Evolutionary conservation across 2,888 invertebrate genomes (phyloP).

Genomic region (Ectemnius cavifrons): DNA sequence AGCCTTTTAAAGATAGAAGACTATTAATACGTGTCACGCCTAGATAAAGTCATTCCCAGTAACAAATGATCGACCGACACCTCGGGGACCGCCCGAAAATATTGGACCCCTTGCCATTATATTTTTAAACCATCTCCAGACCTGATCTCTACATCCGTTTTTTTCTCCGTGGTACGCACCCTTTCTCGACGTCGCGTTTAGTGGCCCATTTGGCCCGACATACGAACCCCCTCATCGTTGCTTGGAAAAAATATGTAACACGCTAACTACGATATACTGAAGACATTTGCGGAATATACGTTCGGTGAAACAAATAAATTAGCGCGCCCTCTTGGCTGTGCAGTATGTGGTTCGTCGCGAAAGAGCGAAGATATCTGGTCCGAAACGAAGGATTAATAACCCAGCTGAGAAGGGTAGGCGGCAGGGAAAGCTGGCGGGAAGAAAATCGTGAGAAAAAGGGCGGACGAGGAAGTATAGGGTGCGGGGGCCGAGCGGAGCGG

Average conservation of each 20-base stretch:
- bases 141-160: background rate
- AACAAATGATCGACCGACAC: slow-evolving; percentile 15
- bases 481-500: background rate
- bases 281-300: too few relatives aligned
- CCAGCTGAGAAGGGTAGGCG: slow-evolving; percentile 21
- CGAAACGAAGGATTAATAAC: slow-evolving; percentile 64
- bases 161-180: background rate
- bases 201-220: too few relatives aligned
- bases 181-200: too few relatives aligned
- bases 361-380: slow-evolving; percentile 55
- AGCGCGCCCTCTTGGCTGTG: slow-evolving; percentile 35
- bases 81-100: slow-evolving; percentile 14
- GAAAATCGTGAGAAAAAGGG: slow-evolving; percentile 16
- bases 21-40: slow-evolving; percentile 61
- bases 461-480: background rate
- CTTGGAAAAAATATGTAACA: too few relatives aligned
- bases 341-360: slow-evolving; percentile 20
- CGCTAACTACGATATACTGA: too few relatives aligned
- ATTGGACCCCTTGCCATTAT: slow-evolving; percentile 11
- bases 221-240: too few relatives aligned
- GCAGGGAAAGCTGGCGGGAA: slow-evolving; percentile 18
- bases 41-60: slow-evolving; percentile 51
- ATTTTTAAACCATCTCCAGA: slow-evolving; percentile 26
- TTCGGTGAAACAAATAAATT: slow-evolving; percentile 41
- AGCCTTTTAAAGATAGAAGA: slow-evolving; percentile 61